Evolutionary conservation across 2,797 vertebrate genomes (phyloP), one percentile per base, ranked within the genome.

Genomic region (Columba guinea): DNA sequence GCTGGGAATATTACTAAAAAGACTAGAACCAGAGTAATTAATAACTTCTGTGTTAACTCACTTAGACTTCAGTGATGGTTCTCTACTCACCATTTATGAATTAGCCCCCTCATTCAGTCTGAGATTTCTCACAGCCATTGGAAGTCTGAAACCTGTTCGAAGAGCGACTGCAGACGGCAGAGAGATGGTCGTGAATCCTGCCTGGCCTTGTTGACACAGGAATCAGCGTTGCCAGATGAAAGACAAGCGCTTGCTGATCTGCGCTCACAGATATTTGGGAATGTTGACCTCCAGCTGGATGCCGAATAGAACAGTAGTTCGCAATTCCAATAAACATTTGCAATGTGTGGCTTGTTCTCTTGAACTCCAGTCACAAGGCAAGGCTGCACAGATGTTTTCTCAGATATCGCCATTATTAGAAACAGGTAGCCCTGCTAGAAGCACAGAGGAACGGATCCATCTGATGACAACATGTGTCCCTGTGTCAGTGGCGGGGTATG

Each of bases 331-430:
- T 76, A 88, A 93, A 71, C 65, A 48, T 53, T 93, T 92, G 75
- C 69, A 91, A 62, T 10, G 10, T 94, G 91, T 87, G 87, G 73
- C 74, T 95, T 8, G 3, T 94, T 92, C 75, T 80, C 68, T 83
- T 62, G 46, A 95, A 89, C 76, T 89, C 48, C 5, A 56, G 77
- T 96, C 89, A 91, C 69, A 56, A 35, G 65, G 48, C 0, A 2
- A 90, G 53, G 82, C 56, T 95, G 86, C 79, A 69, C 89, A 95
- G 95, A 96, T 93, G 92, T 89, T 96, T 84, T 89, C 84, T 84
- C 84, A 88, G 73, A 90, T 91, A 82, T 82, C 7, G 2, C 51
- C 60, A 30, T 92, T 91, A 94, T 95, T 95, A 92, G 90, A 94
- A 91, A 4, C 95, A 95, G 95, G 94, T 96, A 95, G 79, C 87